A percentile compares a stretch with the other conserved stretches of the same genome.
These are phyloP conservation scores for Drosophila formosana DNA, from an alignment of 2,888 invertebrate species.

Conservation along the genomic window DNA sequence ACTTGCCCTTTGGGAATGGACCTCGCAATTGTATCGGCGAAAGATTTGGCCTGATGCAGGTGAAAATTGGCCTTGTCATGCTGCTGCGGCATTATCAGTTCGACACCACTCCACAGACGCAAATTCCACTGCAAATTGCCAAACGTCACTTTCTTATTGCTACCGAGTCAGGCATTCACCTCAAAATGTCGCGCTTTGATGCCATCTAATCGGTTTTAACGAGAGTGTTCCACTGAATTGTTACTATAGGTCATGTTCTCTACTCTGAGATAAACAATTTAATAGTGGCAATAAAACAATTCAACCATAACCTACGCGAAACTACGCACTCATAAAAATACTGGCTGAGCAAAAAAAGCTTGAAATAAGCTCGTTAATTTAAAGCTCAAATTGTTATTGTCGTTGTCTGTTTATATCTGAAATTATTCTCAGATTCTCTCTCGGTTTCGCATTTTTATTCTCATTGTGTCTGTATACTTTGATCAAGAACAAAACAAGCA, in stretches of 20 bases:
- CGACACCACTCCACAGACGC: constrained; percentile 13
- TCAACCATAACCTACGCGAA: not conserved
- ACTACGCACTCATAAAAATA: constrained; percentile 5
- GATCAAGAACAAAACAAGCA: not conserved
- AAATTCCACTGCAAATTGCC: constrained; percentile 37
- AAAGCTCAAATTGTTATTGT: constrained; percentile 4
- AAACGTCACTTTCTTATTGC: constrained; percentile 35
- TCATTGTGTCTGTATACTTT: not conserved
- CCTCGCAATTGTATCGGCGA: constrained; percentile 82
- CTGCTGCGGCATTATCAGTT: constrained; percentile 46
- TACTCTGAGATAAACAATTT: constrained; percentile 11
- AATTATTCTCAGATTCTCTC: not conserved
- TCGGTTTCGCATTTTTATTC: not conserved
- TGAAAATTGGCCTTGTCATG: constrained; percentile 71
- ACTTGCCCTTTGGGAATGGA: constrained; percentile 83
- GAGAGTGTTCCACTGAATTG: not conserved
- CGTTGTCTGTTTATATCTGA: not conserved
- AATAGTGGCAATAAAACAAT: not conserved
- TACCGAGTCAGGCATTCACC: constrained; percentile 39
- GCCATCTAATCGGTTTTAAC: not conserved
- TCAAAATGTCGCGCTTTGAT: constrained; percentile 22
- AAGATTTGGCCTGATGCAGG: constrained; percentile 81
- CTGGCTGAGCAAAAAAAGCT: constrained; percentile 8
- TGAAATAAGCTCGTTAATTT: not conserved
- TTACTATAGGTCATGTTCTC: constrained; percentile 25